These are phyloP conservation scores for Polydrusus pterygomalis DNA, from an alignment of 2,888 invertebrate species.

Conservation along the genomic window DNA sequence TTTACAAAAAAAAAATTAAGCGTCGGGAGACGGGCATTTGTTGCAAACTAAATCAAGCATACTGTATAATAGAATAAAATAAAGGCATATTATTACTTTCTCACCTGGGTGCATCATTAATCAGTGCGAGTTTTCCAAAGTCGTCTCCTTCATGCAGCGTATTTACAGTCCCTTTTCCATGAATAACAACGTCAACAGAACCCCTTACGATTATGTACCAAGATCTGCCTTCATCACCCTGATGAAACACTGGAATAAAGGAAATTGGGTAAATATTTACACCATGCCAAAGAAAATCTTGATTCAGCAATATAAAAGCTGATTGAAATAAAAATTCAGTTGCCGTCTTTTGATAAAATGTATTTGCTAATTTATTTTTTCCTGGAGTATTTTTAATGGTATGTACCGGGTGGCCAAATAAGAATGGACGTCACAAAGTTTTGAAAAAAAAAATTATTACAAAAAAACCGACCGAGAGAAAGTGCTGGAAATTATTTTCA, in stretches of 20 bases:
- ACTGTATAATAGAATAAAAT: too few relatives aligned
- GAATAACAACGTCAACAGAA: slow-evolving; percentile 88
- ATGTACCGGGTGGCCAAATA: too few relatives aligned
- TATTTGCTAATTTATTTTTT: neutral
- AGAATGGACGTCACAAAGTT: too few relatives aligned
- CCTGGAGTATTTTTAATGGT: too few relatives aligned
- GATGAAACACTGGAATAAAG: slow-evolving; percentile 81
- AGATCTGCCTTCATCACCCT: slow-evolving; percentile 88
- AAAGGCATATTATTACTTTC: slow-evolving; percentile 46
- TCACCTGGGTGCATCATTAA: slow-evolving; percentile 89
- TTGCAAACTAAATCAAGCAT: too few relatives aligned
- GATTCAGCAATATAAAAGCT: neutral
- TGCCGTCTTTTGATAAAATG: neutral
- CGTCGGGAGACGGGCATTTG: too few relatives aligned
- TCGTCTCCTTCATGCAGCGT: slow-evolving; percentile 89
- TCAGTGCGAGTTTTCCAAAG: slow-evolving; percentile 89
- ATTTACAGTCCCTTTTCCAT: slow-evolving; percentile 89
- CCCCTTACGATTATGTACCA: slow-evolving; percentile 91
- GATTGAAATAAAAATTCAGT: neutral
- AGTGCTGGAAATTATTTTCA: too few relatives aligned
- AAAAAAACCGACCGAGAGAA: too few relatives aligned
- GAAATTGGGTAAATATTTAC: slow-evolving; percentile 19
- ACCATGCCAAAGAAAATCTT: neutral
- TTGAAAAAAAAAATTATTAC: too few relatives aligned
- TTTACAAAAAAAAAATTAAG: too few relatives aligned